phyloP scores from a whole-genome alignment of 2,888 invertebrate genomes.

The Opisthograptis luteolata region DNA sequence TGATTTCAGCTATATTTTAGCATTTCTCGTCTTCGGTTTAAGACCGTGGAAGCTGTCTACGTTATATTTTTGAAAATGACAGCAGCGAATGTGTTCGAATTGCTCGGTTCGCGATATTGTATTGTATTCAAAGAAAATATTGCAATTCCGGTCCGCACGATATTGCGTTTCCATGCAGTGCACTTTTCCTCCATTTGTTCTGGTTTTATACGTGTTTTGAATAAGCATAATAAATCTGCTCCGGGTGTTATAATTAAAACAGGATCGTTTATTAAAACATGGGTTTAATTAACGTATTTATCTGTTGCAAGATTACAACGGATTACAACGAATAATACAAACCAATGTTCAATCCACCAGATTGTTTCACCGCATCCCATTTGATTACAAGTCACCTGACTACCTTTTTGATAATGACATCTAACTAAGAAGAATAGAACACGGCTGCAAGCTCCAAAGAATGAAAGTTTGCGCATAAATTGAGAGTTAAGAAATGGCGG shows the following conservation, averaged over 20 bases:
- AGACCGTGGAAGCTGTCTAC: conserved; percentile 11
- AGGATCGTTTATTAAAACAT: background rate
- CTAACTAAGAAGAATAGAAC: conserved; percentile 40
- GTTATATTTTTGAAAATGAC: conserved; percentile 44
- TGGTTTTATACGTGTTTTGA: conserved; percentile 31
- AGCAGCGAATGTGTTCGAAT: conserved; percentile 37
- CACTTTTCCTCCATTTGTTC: conserved; percentile 51
- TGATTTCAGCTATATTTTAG: too few relatives aligned
- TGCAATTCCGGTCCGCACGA: conserved; percentile 54
- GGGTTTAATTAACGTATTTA: too few relatives aligned
- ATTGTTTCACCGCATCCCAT: too few relatives aligned
- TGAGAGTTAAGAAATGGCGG: conserved; percentile 56
- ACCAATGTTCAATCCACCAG: too few relatives aligned
- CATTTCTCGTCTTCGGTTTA: background rate
- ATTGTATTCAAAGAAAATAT: conserved; percentile 64
- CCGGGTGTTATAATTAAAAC: conserved; percentile 30
- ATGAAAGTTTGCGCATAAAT: conserved; percentile 64
- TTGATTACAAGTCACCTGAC: too few relatives aligned
- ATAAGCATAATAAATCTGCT: conserved; percentile 32
- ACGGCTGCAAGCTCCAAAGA: conserved; percentile 41
- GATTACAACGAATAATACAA: too few relatives aligned
- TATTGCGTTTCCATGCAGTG: conserved; percentile 56
- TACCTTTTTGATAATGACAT: conserved; percentile 26
- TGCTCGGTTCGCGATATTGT: conserved; percentile 53
- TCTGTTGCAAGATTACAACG: too few relatives aligned